Percentiles rank a stretch among this genome's conserved stretches.
phyloP scores from a whole-genome alignment of 1,140 invertebrate species.

The Aphelinus atriplicis region DNA sequence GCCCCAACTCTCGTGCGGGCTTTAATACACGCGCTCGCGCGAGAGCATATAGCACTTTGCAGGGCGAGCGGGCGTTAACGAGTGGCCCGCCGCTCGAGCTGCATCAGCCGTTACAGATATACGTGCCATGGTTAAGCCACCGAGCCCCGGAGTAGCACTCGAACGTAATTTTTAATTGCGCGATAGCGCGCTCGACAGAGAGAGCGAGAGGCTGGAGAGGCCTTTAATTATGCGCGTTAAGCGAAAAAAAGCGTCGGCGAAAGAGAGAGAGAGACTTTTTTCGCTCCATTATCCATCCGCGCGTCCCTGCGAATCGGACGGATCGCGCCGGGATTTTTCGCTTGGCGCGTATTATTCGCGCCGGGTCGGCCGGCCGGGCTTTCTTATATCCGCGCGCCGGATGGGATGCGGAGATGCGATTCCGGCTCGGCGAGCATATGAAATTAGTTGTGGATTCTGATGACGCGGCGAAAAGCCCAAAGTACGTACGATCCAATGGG shows the following conservation, averaged over 20 bases:
- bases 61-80: slow-evolving; percentile 15
- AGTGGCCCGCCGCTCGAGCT: slow-evolving; percentile 1
- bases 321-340: too few species aligned
- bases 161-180: slow-evolving; percentile 25
- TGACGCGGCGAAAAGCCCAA: too few species aligned
- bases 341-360: too few species aligned
- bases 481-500: too few species aligned
- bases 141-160: not conserved
- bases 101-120: slow-evolving; percentile 5
- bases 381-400: too few species aligned
- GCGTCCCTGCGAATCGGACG: not conserved
- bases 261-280: not conserved
- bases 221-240: not conserved
- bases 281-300: not conserved
- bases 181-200: not conserved
- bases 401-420: too few species aligned
- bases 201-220: too few species aligned
- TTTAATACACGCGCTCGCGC: not conserved
- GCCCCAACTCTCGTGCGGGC: not conserved
- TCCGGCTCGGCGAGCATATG: too few species aligned
- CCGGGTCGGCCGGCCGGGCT: too few species aligned
- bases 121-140: not conserved
- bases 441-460: too few species aligned
- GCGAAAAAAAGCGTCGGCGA: not conserved
- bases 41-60: not conserved